Base-by-base conservation (phyloP, 92 coral and sea anemone species). In the Plumapathes pennacea region DNA sequence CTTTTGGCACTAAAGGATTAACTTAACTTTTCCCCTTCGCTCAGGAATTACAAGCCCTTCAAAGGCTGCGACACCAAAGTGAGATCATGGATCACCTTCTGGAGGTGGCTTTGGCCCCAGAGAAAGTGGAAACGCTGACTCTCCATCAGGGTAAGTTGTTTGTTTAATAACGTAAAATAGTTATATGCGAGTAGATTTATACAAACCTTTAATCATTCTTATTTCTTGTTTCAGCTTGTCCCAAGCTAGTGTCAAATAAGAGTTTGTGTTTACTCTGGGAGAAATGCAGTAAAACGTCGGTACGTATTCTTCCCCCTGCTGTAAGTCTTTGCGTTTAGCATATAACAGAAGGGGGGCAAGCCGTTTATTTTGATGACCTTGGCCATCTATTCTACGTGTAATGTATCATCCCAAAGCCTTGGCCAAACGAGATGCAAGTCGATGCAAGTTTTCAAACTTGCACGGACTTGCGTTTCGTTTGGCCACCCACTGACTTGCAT, bases 31-130 rank as follows among this genome's bases (percentile, higher is more conserved):
- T 40, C 2, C 10, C 34, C 26, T 24, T 5, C 42, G 18, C 57
- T 33, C 46, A 92, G 98, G 98, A 92, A 69, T 71, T 70, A 36
- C 29, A 70, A 43, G 85, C 98, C 13, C 68, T 92, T 6, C 51
- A 80, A 12, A 92, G 88, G 54, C 76, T 84, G 14, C 66, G 96
- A 38, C 88, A 69, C 50, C 98, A 92, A 67, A 83, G 74, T 10
- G 89, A 88, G 45, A 83, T 84, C 6, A 48, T 88, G 4, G 96
- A 88, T 53, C 78, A 67, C 33, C 87, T 92, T 27, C 42, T 89
- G 9, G 80, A 74, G 22, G 48, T 92, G 10, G 86, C 83, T 19
- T 21, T 67, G 22, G 72, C 78, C 30, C 55, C 78, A 22, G 95
- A 87, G 25, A 63, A 51, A 15, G 40, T 76, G 21, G 72, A 73